A percentile compares a stretch with the other conserved stretches of the same genome.
These are phyloP conservation scores for Limnothrissa miodon DNA, from an alignment of 2,113 vertebrate genomes.

Conservation along the genomic window DNA sequence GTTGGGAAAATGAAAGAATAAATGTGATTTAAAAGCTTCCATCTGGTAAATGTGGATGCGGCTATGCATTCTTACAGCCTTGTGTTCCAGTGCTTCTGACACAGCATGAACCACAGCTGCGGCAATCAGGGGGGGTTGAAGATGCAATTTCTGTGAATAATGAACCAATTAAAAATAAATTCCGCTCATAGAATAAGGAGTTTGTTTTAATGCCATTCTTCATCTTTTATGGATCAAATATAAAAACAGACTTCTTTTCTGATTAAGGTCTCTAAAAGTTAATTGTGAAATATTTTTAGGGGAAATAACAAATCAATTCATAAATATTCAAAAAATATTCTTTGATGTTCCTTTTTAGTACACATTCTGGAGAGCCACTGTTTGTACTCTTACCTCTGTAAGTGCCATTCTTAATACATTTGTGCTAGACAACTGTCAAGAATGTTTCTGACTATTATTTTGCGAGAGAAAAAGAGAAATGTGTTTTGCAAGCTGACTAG, in stretches of 20 bases:
- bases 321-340: background rate
- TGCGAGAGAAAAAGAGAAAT: background rate
- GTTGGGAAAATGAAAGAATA: background rate
- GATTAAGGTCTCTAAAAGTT: constrained; percentile 39
- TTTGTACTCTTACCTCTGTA: background rate
- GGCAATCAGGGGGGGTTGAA: constrained; percentile 64
- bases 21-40: constrained; percentile 43
- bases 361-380: background rate
- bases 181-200: constrained; percentile 64
- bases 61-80: constrained; percentile 43
- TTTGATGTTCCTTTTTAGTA: background rate
- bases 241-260: constrained; percentile 43
- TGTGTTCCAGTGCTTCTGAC: constrained; percentile 40
- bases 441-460: background rate
- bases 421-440: background rate
- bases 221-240: constrained; percentile 57
- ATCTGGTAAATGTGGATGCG: constrained; percentile 36
- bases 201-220: constrained; percentile 62
- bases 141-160: constrained; percentile 69
- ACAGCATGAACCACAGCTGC: constrained; percentile 64
- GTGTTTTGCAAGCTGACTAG: background rate
- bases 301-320: background rate
- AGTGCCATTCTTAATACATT: background rate
- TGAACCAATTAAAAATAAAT: constrained; percentile 75
- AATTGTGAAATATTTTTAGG: constrained; percentile 15